Evolutionary conservation across 2,113 vertebrate genomes (phyloP).

Genomic region (Balaenoptera acutorostrata): DNA sequence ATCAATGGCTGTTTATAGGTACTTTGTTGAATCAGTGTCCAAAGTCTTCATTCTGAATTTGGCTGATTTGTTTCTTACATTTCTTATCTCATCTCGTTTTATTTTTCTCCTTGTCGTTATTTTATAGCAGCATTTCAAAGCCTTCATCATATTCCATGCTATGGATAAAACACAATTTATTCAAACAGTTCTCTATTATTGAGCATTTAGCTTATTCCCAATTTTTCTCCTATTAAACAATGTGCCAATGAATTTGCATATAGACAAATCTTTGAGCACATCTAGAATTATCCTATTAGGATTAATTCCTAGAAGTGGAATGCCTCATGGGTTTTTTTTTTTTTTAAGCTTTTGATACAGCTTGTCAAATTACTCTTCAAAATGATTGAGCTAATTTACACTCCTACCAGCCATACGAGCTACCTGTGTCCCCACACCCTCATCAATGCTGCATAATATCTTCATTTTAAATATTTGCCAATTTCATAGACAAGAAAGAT

Average conservation of each 20-base stretch:
- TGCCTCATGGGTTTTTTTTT: constrained; percentile 42
- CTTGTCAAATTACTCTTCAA: constrained; percentile 67
- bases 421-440: constrained; percentile 48
- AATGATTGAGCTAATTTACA: constrained; percentile 67
- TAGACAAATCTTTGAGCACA: constrained; percentile 60
- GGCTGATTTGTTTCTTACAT: constrained; percentile 1
- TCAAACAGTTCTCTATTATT: constrained; percentile 47
- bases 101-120: background rate
- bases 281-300: constrained; percentile 69
- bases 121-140: constrained; percentile 39
- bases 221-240: constrained; percentile 57
- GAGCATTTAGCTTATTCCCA: constrained; percentile 34
- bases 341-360: constrained; percentile 52
- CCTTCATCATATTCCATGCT: background rate
- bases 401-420: constrained; percentile 8
- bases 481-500: constrained; percentile 49
- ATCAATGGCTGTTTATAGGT: background rate
- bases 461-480: constrained; percentile 70
- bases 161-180: constrained; percentile 7
- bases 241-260: constrained; percentile 65
- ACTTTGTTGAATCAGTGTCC: background rate
- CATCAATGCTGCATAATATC: constrained; percentile 62
- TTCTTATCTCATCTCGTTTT: background rate
- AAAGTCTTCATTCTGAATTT: constrained; percentile 6
- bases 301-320: constrained; percentile 61